Base-by-base conservation (phyloP, 2,888 invertebrate species). In the Catotricha subobsoleta region DNA sequence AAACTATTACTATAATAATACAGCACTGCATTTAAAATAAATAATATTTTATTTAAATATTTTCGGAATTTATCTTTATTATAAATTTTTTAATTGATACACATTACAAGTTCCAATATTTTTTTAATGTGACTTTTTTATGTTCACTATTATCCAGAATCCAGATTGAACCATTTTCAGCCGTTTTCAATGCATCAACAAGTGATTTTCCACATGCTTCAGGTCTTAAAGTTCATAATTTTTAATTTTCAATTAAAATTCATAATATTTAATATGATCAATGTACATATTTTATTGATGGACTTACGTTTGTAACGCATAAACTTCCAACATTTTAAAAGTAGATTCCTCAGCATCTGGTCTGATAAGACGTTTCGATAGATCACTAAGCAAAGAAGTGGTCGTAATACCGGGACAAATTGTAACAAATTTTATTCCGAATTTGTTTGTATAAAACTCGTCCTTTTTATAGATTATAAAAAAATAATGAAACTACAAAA, bases 361-460 rank as follows among this genome's bases (percentile, higher is more conserved):
- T 27, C 33, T 12, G 19, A n/a, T 19, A 19, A 33, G 13, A 4
- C 6, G 10, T 10, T 10, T 3, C 10, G 18, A 3, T 3, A 33
- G 3, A 4, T 33, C 18, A 4, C 12, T 8, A 10, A 39, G 19
- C 6, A 35, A 21, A 5, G 21, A 7, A 6, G 42, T 42, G 7
- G 30, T 38, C 2, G 37, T 37, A 8, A 42, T 4, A 12, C 42
- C 38, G 3, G 42, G 42, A 16, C 42, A 42, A 13, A 42, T 31
- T 3, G 18, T 18, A 19, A 42, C 16, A 13, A 38, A 42, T 30
- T 38, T 19, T 5, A 42, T 27, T 8, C 42, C 42, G 8, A 20
- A 6, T 21, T 20, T 15, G 4, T 34, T 3, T n/a, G n/a, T n/a
- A n/a, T n/a, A n/a, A 18, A 10, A 25, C 9, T 25, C 4, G 2